Base-by-base conservation (phyloP, 2,113 vertebrate genomes). In the Acinonyx jubatus region DNA sequence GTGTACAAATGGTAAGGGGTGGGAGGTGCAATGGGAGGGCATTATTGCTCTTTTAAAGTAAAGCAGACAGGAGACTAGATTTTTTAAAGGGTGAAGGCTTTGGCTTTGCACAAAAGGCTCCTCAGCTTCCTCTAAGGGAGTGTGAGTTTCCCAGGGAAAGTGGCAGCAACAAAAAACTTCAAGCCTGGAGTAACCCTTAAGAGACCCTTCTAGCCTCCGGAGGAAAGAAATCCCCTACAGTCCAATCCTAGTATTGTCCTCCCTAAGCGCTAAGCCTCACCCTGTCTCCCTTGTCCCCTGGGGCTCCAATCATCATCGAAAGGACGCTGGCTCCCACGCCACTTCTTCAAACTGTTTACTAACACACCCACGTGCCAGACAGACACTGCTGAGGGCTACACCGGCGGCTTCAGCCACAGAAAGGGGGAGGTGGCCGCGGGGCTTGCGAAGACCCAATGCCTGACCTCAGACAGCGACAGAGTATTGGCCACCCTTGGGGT, bases 331-430 rank as follows among this genome's bases (percentile, higher is more conserved):
- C 95, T 97, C 96, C 96, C 95, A 98, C 93, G 97, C 96, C 96
- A 98, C 97, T 97, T 96, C 95, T 95, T 87, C 83, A 95, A 97
- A 96, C 96, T 98, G 97, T 98, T 97, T 98, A 98, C 97, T 97
- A 98, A 98, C 97, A 97, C 97, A 92, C 96, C 97, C 97, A 98
- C 98, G 97, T 98, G 98, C 94, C 95, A 97, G 97, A 97, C 97
- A 97, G 95, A 95, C 97, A 97, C 98, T 29, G 98, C 97, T 96
- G 91, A 97, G 95, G 98, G 97, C 97, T 98, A 97, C 90, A 85
- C 92, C 48, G 10, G 89, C 94, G 92, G 96, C 94, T 94, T 55
- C 92, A 27, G 76, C 81, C 52, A 66, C 83, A 80, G 73, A 88
- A 89, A 92, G 41, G 83, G 86, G 94, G 90, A 96, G 87, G 90